Evolutionary conservation across 2,888 invertebrate species (phyloP).

Genomic region (Odontocolon sp.): DNA sequence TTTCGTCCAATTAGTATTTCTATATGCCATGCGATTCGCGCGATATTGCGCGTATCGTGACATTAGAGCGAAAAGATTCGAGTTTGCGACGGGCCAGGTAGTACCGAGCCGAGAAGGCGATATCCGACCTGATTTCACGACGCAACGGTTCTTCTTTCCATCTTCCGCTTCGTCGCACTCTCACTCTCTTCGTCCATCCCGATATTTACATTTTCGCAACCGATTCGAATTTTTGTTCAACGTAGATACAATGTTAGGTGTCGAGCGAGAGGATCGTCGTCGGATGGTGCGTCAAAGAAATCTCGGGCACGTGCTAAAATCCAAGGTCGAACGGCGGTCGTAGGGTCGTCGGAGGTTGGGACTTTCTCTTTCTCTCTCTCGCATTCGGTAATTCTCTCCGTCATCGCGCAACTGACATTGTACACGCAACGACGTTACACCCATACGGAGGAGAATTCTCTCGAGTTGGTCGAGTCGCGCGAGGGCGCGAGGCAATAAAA

Average conservation of each 20-base stretch:
- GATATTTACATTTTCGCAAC: no score
- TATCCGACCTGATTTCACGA: no score
- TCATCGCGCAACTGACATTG: slow-evolving; percentile 19
- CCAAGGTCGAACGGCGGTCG: slow-evolving; percentile 63
- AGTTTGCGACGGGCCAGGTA: no score
- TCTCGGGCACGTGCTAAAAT: slow-evolving; percentile 60
- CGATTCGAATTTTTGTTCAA: no score
- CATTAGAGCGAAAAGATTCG: no score
- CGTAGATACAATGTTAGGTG: no score
- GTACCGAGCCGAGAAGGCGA: no score
- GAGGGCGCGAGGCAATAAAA: slow-evolving; percentile 75
- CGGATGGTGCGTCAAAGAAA: slow-evolving; percentile 35
- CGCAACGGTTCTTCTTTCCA: no score
- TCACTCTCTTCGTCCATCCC: no score
- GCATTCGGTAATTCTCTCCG: slow-evolving; percentile 12
- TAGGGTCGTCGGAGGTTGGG: slow-evolving; percentile 51
- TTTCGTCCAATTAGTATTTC: no score
- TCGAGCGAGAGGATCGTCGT: slow-evolving; percentile 26
- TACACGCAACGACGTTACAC: slow-evolving; percentile 10
- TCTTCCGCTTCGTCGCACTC: slow-evolving; percentile 22
- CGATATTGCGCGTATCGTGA: no score
- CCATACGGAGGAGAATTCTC: slow-evolving; percentile 59
- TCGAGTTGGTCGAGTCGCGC: slow-evolving; percentile 67
- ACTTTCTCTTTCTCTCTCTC: slow-evolving; percentile 15
- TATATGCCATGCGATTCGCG: no score